Evolutionary conservation across 2,113 vertebrate genomes (phyloP).

Genomic region (Paramisgurnus dabryanus): DNA sequence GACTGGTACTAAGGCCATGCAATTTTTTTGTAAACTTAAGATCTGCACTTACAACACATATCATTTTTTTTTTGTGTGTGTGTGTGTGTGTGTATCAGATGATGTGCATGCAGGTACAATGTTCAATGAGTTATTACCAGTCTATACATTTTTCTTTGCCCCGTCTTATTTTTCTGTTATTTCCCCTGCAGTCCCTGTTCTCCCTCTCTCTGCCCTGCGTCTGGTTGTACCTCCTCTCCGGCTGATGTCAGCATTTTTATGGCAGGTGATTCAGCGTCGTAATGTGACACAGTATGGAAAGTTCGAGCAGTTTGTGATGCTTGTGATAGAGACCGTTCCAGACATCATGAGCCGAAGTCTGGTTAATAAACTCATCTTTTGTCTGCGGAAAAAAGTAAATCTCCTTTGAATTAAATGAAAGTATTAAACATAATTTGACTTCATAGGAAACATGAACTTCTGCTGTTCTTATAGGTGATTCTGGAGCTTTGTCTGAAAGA

Average conservation of each 20-base stretch:
- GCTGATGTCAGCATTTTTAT: conserved; percentile 65
- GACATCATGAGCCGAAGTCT: conserved; percentile 70
- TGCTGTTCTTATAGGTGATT: conserved; percentile 42
- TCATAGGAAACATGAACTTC: neutral
- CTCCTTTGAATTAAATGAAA: neutral
- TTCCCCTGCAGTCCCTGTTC: conserved; percentile 10
- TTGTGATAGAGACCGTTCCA: conserved; percentile 63
- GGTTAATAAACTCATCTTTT: conserved; percentile 69
- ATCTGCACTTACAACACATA: no score
- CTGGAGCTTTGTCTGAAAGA: conserved; percentile 54
- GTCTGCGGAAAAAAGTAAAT: conserved; percentile 72
- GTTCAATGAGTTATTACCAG: no score
- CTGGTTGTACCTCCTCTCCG: conserved; percentile 59
- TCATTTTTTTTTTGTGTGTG: no score
- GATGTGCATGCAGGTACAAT: no score
- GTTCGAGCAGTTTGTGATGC: conserved; percentile 65
- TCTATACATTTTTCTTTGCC: neutral
- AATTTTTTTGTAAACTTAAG: no score
- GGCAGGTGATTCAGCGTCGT: conserved; percentile 63
- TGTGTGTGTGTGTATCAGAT: no score
- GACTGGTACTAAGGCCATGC: no score
- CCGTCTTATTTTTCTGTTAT: conserved; percentile 8
- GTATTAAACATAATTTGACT: neutral
- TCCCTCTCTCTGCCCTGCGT: conserved; percentile 53
- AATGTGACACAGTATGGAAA: conserved; percentile 62